These are phyloP conservation scores for Sinohyriopsis cumingii DNA, from an alignment of 2,888 invertebrate genomes.

Conservation along the genomic window DNA sequence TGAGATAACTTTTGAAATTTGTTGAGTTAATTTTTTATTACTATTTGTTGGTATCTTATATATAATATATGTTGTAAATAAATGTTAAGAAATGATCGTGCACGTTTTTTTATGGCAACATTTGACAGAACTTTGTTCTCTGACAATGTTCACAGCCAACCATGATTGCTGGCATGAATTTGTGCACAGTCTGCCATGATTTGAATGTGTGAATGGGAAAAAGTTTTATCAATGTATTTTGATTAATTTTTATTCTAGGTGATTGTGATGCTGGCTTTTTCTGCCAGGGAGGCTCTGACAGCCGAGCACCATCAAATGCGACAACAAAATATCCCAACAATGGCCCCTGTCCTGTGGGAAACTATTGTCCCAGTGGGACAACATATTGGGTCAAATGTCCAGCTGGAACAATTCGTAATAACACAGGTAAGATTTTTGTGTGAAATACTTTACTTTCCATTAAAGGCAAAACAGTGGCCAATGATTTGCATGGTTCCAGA, in stretches of 20 bases:
- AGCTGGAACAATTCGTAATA: slow-evolving; percentile 61
- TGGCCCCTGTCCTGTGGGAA: slow-evolving; percentile 62
- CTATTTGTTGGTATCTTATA: too few relatives aligned
- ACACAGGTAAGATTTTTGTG: slow-evolving; percentile 49
- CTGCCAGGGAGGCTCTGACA: slow-evolving; percentile 65
- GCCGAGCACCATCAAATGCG: slow-evolving; percentile 49
- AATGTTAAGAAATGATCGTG: too few relatives aligned
- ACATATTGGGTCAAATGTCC: slow-evolving; percentile 59
- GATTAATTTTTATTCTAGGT: slow-evolving; percentile 38
- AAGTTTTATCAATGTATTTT: too few relatives aligned
- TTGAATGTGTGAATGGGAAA: too few relatives aligned
- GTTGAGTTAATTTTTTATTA: too few relatives aligned
- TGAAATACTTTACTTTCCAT: neutral
- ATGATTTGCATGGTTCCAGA: neutral
- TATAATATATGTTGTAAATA: too few relatives aligned
- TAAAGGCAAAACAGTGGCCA: neutral
- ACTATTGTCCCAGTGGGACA: slow-evolving; percentile 67
- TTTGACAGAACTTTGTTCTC: too few relatives aligned
- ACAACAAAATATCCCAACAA: slow-evolving; percentile 57
- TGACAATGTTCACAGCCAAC: too few relatives aligned
- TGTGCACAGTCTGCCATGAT: too few relatives aligned
- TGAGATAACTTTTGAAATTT: too few relatives aligned
- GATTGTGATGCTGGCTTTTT: slow-evolving; percentile 66
- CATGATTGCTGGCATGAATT: too few relatives aligned
- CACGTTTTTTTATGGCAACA: too few relatives aligned